A percentile compares a stretch with the other conserved stretches of the same genome.
These are phyloP conservation scores for Molanna angustata DNA, from an alignment of 2,888 invertebrate genomes.

Conservation along the genomic window DNA sequence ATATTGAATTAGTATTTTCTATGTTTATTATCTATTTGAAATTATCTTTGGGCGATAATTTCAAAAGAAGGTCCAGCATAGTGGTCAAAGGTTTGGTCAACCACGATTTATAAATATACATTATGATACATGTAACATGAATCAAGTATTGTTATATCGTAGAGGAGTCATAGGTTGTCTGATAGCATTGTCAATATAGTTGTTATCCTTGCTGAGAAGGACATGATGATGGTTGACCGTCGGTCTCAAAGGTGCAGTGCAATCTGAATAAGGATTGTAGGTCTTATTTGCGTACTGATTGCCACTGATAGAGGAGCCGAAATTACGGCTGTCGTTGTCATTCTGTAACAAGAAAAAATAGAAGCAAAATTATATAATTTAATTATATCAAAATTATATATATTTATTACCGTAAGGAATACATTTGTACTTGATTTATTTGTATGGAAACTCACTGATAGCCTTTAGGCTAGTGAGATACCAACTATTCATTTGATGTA, in stretches of 20 bases:
- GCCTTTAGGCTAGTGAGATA: too few species aligned
- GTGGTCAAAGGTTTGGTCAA: too few species aligned
- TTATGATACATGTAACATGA: not conserved
- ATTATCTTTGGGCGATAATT: too few species aligned
- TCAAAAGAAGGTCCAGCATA: too few species aligned
- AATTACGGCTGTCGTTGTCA: slow-evolving; percentile 7
- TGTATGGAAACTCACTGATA: too few species aligned
- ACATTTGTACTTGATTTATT: too few species aligned
- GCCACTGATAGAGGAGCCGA: not conserved
- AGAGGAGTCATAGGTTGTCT: slow-evolving; percentile 8
- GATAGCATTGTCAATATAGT: slow-evolving; percentile 9
- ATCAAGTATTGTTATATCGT: slow-evolving; percentile 11
- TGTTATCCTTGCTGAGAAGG: not conserved
- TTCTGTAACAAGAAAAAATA: slow-evolving; percentile 8
- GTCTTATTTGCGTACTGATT: slow-evolving; percentile 7
- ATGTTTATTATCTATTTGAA: too few species aligned
- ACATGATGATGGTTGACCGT: not conserved
- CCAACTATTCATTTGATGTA: not conserved
- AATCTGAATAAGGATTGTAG: slow-evolving; percentile 10
- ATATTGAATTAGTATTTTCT: too few species aligned
- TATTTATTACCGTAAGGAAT: too few species aligned
- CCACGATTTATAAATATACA: too few species aligned
- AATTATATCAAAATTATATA: not conserved
- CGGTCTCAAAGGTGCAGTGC: not conserved
- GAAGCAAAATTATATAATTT: not conserved